A percentile compares a stretch with the other conserved stretches of the same genome.
phyloP scores from a whole-genome alignment of 2,113 vertebrate species.

The Athene cunicularia region DNA sequence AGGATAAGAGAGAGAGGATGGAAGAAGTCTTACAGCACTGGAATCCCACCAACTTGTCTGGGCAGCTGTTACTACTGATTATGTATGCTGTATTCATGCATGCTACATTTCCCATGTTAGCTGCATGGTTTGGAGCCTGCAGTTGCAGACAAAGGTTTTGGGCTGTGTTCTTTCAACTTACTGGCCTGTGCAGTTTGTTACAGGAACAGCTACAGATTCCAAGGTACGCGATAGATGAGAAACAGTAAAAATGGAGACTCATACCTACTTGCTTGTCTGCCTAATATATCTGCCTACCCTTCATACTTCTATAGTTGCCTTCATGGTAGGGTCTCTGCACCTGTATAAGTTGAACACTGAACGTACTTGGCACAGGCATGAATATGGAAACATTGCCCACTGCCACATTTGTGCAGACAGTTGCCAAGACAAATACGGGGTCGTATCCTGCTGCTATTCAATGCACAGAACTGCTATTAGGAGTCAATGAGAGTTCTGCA shows the following conservation, averaged over 20 bases:
- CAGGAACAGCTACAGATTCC: neutral
- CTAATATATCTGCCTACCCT: neutral
- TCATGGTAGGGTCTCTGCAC: neutral
- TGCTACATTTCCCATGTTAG: constrained; percentile 51
- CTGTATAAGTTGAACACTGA: neutral
- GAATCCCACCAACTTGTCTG: constrained; percentile 48
- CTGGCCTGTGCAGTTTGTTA: neutral
- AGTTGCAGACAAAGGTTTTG: neutral
- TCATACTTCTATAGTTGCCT: neutral
- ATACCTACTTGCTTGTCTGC: neutral
- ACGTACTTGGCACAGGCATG: neutral
- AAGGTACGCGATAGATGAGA: neutral
- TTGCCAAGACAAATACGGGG: neutral
- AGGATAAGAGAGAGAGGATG: constrained; percentile 1
- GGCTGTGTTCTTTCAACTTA: neutral
- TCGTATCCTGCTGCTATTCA: neutral
- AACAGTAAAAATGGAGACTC: neutral
- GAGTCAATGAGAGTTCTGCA: neutral
- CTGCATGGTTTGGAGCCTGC: constrained; percentile 26
- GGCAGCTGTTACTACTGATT: constrained; percentile 60
- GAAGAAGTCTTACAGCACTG: constrained; percentile 21
- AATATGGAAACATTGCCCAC: neutral
- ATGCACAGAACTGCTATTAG: neutral
- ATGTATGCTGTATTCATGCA: constrained; percentile 34
- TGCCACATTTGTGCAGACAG: neutral